Base-by-base conservation (phyloP, 2,888 invertebrate species). In the Oscheius sp. region DNA sequence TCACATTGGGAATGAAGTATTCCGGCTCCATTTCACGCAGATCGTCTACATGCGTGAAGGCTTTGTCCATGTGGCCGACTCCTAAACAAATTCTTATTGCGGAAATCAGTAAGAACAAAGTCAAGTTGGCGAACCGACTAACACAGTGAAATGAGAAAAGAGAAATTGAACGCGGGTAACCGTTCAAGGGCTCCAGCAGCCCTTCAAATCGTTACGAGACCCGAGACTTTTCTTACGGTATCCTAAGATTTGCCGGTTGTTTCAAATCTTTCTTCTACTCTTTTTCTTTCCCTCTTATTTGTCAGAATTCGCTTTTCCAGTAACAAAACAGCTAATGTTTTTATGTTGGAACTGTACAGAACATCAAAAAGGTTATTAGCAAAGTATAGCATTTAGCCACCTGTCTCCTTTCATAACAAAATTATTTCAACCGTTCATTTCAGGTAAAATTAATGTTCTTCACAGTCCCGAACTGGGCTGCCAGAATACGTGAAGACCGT, bases 401-500 rank as follows among this genome's bases (percentile, higher is more conserved):
- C 21, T 21, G 21, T 21, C 21, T 21, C 21, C 21, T 21, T 21
- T 21, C 21, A 21, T 21, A 32, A 7, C 42, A 3, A 7, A 5
- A 7, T 42, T 42, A 5, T 42, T 5, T 42, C 7, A 42, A 5
- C 42, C 7, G 0, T 42, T 42, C 7, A 5, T 42, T 42, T 3
- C 42, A 42, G 42, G 42, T 42, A 42, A 42, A 5, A 42, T 81
- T 72, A 51, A 82, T 82, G 82, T 79, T 82, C 73, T 79, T 79
- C 74, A 77, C 80, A 71, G 76, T 74, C 13, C 59, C 77, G n/a
- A 74, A 70, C 13, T 74, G 77, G 50, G 79, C 78, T 70, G 78
- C 80, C 48, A 68, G 80, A 60, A 77, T 79, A 73, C 77, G 84
- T 63, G 81, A 81, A 65, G 84, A 85, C 76, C 76, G 83, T 47